These are phyloP conservation scores for Stenodera caucasica DNA, from an alignment of 2,888 invertebrate species.

Conservation along the genomic window DNA sequence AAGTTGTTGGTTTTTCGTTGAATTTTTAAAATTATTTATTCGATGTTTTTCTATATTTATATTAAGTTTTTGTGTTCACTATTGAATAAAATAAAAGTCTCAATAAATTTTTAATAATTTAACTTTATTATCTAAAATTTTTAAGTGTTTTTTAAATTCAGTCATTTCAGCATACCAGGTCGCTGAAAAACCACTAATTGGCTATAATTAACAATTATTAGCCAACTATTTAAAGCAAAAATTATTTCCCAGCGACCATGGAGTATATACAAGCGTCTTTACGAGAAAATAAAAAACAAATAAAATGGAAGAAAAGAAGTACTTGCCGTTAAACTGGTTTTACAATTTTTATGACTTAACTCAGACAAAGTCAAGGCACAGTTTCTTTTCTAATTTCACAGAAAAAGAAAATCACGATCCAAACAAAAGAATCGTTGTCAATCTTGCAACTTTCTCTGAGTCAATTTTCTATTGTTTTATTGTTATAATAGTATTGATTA, in stretches of 20 bases:
- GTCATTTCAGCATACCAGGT: not conserved
- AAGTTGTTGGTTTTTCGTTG: constrained; percentile 41
- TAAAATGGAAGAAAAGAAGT: constrained; percentile 10
- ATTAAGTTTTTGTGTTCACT: not conserved
- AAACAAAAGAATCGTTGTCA: no score
- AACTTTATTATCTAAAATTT: not conserved
- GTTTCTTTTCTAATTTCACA: not conserved
- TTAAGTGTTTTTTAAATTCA: not conserved
- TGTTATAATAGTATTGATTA: no score
- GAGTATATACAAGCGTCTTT: no score
- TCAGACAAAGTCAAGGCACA: not conserved
- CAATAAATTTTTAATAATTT: not conserved
- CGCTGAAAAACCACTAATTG: no score
- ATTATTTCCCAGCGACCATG: no score
- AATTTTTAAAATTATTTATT: constrained; percentile 12
- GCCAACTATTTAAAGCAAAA: no score
- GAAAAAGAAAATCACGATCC: not conserved
- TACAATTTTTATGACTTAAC: not conserved
- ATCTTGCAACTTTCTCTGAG: no score
- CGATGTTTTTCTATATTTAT: not conserved
- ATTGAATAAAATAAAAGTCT: not conserved
- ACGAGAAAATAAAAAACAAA: not conserved
- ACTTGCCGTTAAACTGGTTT: constrained; percentile 15
- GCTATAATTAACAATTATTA: no score
- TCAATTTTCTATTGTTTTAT: no score